Percentiles rank a stretch among this genome's conserved stretches.
Evolutionary conservation across 2,797 vertebrate genomes (phyloP).

Genomic region (Acrocephalus scirpaceus): DNA sequence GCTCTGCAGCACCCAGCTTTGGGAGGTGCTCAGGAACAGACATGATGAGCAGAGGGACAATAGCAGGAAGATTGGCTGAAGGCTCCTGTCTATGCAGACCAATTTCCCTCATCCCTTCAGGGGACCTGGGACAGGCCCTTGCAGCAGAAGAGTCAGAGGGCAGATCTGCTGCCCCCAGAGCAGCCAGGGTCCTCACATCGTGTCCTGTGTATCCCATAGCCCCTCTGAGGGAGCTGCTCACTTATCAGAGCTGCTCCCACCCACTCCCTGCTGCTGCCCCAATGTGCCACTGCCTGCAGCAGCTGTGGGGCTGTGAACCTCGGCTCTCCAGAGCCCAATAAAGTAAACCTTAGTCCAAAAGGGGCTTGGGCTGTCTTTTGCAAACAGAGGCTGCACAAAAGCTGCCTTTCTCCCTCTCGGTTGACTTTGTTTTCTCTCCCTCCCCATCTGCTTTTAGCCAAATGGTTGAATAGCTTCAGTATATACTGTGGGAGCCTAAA

Average conservation of each 20-base stretch:
- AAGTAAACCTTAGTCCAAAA: slow-evolving; percentile 5
- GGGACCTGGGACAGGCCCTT: neutral
- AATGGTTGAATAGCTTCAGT: slow-evolving; percentile 72
- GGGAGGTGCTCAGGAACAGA: neutral
- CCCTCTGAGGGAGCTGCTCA: neutral
- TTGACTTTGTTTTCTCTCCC: slow-evolving; percentile 70
- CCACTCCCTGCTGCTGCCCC: fast-evolving
- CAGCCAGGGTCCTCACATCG: fast-evolving
- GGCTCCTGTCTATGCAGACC: neutral
- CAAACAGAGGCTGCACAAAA: slow-evolving; percentile 52
- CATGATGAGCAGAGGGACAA: neutral
- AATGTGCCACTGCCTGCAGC: neutral
- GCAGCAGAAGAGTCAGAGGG: neutral
- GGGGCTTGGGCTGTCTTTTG: slow-evolving; percentile 15
- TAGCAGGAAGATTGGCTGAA: slow-evolving; percentile 1
- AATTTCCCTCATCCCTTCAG: neutral
- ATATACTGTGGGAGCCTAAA: slow-evolving; percentile 43
- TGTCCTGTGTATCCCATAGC: neutral
- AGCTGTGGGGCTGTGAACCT: neutral
- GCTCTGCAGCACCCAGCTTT: neutral
- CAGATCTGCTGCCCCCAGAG: neutral
- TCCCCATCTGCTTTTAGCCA: slow-evolving; percentile 67
- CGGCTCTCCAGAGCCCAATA: neutral
- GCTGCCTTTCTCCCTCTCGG: slow-evolving; percentile 70
- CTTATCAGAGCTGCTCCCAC: neutral